Percentiles rank a stretch among this genome's conserved stretches.
Evolutionary conservation across 2,888 invertebrate species (phyloP).

Genomic region (Cheilosia grossa): DNA sequence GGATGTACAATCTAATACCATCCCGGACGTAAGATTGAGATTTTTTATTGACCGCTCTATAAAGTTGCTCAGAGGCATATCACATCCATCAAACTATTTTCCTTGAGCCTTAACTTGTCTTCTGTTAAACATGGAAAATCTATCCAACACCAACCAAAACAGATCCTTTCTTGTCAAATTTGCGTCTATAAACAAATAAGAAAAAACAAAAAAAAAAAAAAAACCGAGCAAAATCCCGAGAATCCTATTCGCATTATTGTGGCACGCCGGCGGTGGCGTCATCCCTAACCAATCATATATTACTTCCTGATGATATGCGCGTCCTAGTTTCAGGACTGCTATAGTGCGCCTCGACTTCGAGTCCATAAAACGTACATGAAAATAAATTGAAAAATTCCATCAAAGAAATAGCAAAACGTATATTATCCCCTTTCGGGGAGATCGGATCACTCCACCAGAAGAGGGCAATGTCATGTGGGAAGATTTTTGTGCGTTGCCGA

Average conservation of each 20-base stretch:
- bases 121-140: not conserved
- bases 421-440: slow-evolving; percentile 48
- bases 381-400: slow-evolving; percentile 79
- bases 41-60: slow-evolving; percentile 19
- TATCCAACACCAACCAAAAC: slow-evolving; percentile 18
- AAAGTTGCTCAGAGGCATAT: not conserved
- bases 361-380: slow-evolving; percentile 78
- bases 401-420: slow-evolving; percentile 63
- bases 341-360: slow-evolving; percentile 54
- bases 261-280: slow-evolving; percentile 19
- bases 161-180: slow-evolving; percentile 30
- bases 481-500: slow-evolving; percentile 50
- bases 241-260: slow-evolving; percentile 27
- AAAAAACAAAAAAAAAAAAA: not conserved
- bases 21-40: not conserved
- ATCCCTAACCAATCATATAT: slow-evolving; percentile 21
- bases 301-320: slow-evolving; percentile 51
- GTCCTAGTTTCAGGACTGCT: slow-evolving; percentile 48
- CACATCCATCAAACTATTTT: slow-evolving; percentile 59
- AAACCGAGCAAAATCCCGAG: not conserved
- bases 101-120: slow-evolving; percentile 50
- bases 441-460: slow-evolving; percentile 5
- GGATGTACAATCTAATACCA: not conserved
- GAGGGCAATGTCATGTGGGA: slow-evolving; percentile 29
- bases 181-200: too few relatives aligned